phyloP scores from a whole-genome alignment of 2,797 vertebrate genomes.

The Lates japonicus region DNA sequence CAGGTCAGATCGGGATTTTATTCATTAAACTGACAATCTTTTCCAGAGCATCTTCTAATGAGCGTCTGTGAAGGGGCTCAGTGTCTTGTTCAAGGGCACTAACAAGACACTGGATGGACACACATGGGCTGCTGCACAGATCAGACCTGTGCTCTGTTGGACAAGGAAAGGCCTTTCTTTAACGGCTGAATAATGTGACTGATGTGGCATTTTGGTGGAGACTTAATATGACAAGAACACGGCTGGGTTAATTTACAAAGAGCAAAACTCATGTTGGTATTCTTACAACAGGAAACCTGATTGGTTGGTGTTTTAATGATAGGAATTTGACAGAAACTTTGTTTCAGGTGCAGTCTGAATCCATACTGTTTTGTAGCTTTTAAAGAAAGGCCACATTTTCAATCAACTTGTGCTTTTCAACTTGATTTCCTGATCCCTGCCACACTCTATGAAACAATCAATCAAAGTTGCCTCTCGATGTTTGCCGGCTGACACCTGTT shows the following conservation, averaged over 20 bases:
- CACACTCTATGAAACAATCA: conserved; percentile 50
- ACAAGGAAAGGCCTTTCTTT: not conserved
- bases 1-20: conserved; percentile 58
- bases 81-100: conserved; percentile 49
- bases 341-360: not conserved
- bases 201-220: conserved; percentile 43
- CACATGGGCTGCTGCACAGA: conserved; percentile 25
- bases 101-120: conserved; percentile 21
- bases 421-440: conserved; percentile 56
- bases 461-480: conserved; percentile 56
- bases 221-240: conserved; percentile 21
- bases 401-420: conserved; percentile 38
- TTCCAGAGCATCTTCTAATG: conserved; percentile 55
- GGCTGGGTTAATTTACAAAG: conserved; percentile 20
- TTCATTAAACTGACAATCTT: conserved; percentile 64
- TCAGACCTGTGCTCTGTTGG: conserved; percentile 18
- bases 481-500: conserved; percentile 60
- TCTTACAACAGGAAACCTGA: conserved; percentile 8
- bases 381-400: not conserved
- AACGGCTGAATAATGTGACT: conserved; percentile 43
- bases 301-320: not conserved
- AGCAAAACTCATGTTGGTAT: not conserved
- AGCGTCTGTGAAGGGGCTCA: conserved; percentile 41
- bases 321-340: not conserved
- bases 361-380: not conserved